These are phyloP conservation scores for Diarsia dahlii DNA, from an alignment of 2,888 invertebrate species.

Conservation along the genomic window DNA sequence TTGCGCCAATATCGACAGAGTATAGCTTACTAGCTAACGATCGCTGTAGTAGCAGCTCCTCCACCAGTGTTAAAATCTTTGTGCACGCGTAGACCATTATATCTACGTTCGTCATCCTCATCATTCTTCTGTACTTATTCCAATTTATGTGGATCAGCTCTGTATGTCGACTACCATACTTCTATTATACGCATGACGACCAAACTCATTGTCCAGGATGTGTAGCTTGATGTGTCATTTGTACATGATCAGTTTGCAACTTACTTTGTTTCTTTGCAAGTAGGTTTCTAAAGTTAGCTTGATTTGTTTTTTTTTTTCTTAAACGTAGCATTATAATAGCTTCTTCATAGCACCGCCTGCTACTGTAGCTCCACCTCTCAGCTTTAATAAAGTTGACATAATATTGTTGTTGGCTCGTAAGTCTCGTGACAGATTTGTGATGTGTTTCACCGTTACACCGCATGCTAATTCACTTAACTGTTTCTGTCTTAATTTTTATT, in stretches of 20 bases:
- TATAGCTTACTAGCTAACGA: too few species aligned
- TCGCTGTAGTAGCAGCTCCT: background rate
- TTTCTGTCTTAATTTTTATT: conserved; percentile 60
- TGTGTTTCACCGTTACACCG: conserved; percentile 72
- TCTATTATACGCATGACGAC: background rate
- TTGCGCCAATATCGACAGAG: too few species aligned
- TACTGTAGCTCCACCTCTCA: conserved; percentile 39
- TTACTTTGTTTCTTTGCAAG: background rate
- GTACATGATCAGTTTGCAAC: background rate
- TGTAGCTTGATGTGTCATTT: too few species aligned
- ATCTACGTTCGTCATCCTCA: background rate
- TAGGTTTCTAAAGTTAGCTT: background rate
- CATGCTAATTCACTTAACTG: conserved; percentile 73
- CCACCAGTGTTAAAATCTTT: background rate
- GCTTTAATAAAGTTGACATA: conserved; percentile 74
- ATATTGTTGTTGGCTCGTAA: conserved; percentile 72
- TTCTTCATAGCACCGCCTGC: conserved; percentile 17
- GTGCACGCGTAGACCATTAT: background rate
- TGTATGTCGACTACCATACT: background rate
- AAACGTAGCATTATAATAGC: conserved; percentile 1
- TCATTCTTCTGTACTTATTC: background rate
- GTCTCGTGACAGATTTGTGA: conserved; percentile 73
- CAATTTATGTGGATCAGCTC: background rate
- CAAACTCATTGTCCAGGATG: too few species aligned
- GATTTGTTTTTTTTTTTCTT: background rate